These are phyloP conservation scores for Drosophila birchii DNA, from an alignment of 2,888 invertebrate genomes.

Conservation along the genomic window DNA sequence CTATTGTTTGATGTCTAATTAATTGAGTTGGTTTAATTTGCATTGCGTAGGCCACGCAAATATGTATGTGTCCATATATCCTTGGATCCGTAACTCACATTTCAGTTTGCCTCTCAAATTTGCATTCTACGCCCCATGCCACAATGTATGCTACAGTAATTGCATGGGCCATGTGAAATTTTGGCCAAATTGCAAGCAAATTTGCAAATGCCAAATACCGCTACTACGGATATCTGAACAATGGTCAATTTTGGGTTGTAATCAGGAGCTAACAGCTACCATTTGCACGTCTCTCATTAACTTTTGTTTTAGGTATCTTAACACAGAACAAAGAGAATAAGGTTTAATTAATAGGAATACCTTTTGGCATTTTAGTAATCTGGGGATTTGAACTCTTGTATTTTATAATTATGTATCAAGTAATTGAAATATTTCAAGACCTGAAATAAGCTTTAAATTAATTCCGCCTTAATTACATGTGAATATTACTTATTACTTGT, in stretches of 20 bases:
- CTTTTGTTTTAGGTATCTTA: background rate
- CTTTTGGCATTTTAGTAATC: background rate
- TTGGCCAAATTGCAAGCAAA: conserved; percentile 25
- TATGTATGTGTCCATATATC: background rate
- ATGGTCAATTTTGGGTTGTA: conserved; percentile 8
- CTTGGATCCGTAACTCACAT: conserved; percentile 4
- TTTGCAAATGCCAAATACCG: conserved; percentile 21
- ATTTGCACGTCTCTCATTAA: conserved; percentile 4
- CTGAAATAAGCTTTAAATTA: background rate
- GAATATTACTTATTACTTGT: background rate
- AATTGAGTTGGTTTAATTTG: conserved; percentile 36
- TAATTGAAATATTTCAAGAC: conserved; percentile 1
- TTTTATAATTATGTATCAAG: background rate
- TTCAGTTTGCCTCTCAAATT: conserved; percentile 10
- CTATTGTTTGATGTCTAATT: conserved; percentile 26
- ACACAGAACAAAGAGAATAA: background rate
- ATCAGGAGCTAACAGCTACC: conserved; percentile 9
- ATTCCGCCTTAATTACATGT: background rate
- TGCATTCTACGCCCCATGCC: conserved; percentile 26
- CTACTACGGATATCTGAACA: conserved; percentile 12
- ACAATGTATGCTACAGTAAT: conserved; percentile 69
- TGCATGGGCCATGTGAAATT: conserved; percentile 16
- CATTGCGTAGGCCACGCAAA: conserved; percentile 14
- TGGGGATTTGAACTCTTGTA: background rate
- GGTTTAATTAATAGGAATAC: background rate